phyloP scores from a whole-genome alignment of 2,113 vertebrate species.

The Sapayoa aenigma region DNA sequence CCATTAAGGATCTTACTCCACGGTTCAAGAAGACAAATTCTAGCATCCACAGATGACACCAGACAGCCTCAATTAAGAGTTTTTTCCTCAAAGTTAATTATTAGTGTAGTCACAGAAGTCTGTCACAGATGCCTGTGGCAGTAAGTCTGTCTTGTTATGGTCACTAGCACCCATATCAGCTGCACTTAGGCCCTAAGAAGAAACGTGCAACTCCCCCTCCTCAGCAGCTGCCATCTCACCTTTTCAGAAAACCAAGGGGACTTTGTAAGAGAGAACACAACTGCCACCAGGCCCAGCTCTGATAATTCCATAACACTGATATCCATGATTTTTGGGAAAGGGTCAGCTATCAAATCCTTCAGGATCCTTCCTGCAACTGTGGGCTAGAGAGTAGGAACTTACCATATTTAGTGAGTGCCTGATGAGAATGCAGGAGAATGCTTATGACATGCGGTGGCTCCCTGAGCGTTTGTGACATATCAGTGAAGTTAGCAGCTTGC shows the following conservation, averaged over 20 bases:
- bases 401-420: neutral
- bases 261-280: neutral
- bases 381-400: neutral
- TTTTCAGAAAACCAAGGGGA: neutral
- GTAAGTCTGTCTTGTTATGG: neutral
- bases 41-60: neutral
- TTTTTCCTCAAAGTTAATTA: neutral
- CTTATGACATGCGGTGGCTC: neutral
- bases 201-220: neutral
- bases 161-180: neutral
- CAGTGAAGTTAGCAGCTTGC: conserved; percentile 1
- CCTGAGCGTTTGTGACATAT: neutral
- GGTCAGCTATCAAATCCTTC: neutral
- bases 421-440: neutral
- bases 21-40: neutral
- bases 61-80: neutral
- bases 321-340: neutral
- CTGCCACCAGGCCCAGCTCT: neutral
- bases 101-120: neutral
- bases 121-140: neutral
- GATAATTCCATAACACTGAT: neutral
- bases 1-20: neutral
- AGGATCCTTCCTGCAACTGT: neutral
- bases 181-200: neutral
- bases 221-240: neutral